These are phyloP conservation scores for Amazona vittata DNA, from an alignment of 2,113 vertebrate genomes.

Conservation along the genomic window DNA sequence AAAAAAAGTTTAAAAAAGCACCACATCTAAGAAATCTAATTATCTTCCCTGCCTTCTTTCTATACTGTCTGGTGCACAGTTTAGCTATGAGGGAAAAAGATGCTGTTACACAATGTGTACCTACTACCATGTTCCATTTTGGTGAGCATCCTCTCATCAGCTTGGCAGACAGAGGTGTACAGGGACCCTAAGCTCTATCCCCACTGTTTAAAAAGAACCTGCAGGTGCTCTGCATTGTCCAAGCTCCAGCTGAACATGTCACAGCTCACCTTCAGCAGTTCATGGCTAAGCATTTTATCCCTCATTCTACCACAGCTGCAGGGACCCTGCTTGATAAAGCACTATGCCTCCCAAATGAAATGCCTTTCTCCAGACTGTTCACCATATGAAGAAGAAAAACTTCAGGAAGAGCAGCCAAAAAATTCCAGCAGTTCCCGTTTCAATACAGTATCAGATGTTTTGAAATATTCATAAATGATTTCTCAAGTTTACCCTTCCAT, in stretches of 20 bases:
- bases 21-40: not conserved
- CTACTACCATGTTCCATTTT: not conserved
- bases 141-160: not conserved
- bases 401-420: not conserved
- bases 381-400: not conserved
- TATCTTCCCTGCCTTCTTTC: not conserved
- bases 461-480: not conserved
- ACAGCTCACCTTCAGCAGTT: not conserved
- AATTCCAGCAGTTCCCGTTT: not conserved
- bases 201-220: not conserved
- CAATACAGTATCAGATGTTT: not conserved
- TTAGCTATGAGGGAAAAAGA: not conserved
- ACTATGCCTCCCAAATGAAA: not conserved
- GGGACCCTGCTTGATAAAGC: not conserved
- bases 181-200: not conserved
- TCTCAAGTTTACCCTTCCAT: not conserved
- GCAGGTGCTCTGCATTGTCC: not conserved
- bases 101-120: not conserved
- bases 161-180: not conserved
- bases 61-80: not conserved
- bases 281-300: not conserved
- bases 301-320: not conserved
- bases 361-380: not conserved
- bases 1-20: not conserved
- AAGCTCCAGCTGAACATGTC: not conserved